Evolutionary conservation across 1,140 invertebrate species (phyloP).

Genomic region (Uloborus diversus): DNA sequence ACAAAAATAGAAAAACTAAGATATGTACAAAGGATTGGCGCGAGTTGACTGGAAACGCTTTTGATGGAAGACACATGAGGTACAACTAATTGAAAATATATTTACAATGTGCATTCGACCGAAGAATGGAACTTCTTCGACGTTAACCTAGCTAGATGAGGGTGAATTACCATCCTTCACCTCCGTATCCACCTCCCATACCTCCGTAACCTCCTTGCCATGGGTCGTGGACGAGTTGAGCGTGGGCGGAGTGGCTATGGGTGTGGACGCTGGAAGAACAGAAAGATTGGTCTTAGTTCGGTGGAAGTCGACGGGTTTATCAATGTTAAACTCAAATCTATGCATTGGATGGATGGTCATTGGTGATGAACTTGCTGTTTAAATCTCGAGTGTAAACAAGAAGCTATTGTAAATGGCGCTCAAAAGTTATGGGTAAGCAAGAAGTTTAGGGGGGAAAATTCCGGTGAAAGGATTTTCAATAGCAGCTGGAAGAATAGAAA

Average conservation of each 20-base stretch:
- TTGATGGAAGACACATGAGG: slow-evolving; percentile 3
- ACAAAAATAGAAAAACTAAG: background rate
- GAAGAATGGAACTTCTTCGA: too few relatives aligned
- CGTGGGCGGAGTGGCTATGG: slow-evolving; percentile 39
- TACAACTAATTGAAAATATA: slow-evolving; percentile 49
- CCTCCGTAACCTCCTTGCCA: slow-evolving; percentile 34
- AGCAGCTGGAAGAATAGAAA: too few relatives aligned
- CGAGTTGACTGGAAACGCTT: background rate
- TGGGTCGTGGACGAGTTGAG: slow-evolving; percentile 33
- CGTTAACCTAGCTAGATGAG: too few relatives aligned
- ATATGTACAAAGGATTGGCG: background rate
- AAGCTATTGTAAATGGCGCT: too few relatives aligned
- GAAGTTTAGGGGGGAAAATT: too few relatives aligned
- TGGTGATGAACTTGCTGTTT: background rate
- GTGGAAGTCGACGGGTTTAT: too few relatives aligned
- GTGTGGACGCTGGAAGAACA: slow-evolving; percentile 26
- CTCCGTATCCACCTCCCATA: background rate
- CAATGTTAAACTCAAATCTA: too few relatives aligned
- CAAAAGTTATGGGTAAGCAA: too few relatives aligned
- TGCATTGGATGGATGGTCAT: background rate
- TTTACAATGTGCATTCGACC: slow-evolving; percentile 19
- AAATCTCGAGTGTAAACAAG: too few relatives aligned
- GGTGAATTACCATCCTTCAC: background rate
- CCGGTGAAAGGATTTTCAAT: too few relatives aligned
- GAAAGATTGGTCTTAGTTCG: too few relatives aligned